A percentile compares a stretch with the other conserved stretches of the same genome.
Evolutionary conservation across 2,888 invertebrate species (phyloP).

Genomic region (Sympetrum striolatum): DNA sequence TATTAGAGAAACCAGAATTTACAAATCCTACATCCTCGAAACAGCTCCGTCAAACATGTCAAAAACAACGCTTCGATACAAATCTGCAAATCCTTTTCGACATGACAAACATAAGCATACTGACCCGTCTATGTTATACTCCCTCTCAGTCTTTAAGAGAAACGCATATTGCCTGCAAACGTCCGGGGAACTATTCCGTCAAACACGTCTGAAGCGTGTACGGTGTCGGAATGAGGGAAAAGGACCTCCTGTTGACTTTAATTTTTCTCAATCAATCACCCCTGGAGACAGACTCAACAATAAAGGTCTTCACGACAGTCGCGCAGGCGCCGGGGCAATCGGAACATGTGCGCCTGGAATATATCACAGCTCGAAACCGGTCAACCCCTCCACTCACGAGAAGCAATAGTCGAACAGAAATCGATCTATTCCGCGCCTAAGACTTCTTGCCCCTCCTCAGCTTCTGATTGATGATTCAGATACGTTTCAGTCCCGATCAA

Average conservation of each 20-base stretch:
- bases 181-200: background rate
- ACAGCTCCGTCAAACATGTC: background rate
- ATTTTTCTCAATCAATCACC: slow-evolving; percentile 27
- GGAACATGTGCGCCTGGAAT: slow-evolving; percentile 30
- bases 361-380: background rate
- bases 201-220: background rate
- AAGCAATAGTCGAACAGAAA: background rate
- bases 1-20: no score
- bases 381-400: background rate
- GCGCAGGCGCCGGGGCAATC: background rate
- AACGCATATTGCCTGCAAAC: background rate
- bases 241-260: background rate
- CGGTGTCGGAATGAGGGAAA: background rate
- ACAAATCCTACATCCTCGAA: no score
- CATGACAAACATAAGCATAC: background rate
- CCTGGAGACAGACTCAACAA: background rate
- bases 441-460: background rate
- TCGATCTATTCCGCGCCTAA: background rate
- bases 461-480: slow-evolving; percentile 26
- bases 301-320: background rate
- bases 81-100: background rate
- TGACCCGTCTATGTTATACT: background rate
- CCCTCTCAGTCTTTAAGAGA: background rate
- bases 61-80: background rate
- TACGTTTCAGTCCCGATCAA: slow-evolving; percentile 27